Evolutionary conservation across 1,140 invertebrate species (phyloP), one percentile per base, ranked within the genome.

Genomic region (Belonocnema kinseyi): DNA sequence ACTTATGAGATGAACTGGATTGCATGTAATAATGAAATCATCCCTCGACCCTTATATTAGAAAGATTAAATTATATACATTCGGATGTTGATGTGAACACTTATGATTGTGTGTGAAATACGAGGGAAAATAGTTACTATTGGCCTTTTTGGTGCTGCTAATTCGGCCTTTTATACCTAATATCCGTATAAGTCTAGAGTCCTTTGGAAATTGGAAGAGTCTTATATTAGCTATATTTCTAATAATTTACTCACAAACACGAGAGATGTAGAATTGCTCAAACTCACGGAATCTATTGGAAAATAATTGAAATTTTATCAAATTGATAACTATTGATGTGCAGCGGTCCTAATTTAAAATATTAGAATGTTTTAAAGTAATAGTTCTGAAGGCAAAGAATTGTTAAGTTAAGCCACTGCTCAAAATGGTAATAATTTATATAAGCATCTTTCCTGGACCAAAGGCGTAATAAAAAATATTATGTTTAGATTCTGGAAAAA

Each of bases 181-280:
- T 13, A 12, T 46, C 40, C 40, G 19, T 58, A 19, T 66, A 46
- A 66, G 26, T 33, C 26, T 61, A 26, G 58, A 7, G 26, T 61
- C 21, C 6, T 61, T 61, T 33, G 12, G 26, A 61, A 61, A 33
- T 61, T 33, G 14, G 11, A 33, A 13, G 33, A 33, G 6, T 66
- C 21, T 66, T 66, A 40, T 66, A 40, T 40, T 66, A 66, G 26
- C 61, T 66, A 11, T 10, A 58, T 66, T 40, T 66, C 12, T 12
- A 66, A 66, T 66, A 46, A 66, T 66, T 66, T 66, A 46, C 40
- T 56, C 21, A 21, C 21, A 10, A 66, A 26, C 61, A 66, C 61
- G 26, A 66, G 61, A 66, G 61, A 66, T 66, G 61, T 40, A 66
- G 33, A 33, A 14, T 26, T 16, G 40, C 40, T 66, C 26, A 66